Evolutionary conservation across 2,113 vertebrate genomes (phyloP), one percentile per base, ranked within the genome.

Genomic region (Oryzias javanicus): DNA sequence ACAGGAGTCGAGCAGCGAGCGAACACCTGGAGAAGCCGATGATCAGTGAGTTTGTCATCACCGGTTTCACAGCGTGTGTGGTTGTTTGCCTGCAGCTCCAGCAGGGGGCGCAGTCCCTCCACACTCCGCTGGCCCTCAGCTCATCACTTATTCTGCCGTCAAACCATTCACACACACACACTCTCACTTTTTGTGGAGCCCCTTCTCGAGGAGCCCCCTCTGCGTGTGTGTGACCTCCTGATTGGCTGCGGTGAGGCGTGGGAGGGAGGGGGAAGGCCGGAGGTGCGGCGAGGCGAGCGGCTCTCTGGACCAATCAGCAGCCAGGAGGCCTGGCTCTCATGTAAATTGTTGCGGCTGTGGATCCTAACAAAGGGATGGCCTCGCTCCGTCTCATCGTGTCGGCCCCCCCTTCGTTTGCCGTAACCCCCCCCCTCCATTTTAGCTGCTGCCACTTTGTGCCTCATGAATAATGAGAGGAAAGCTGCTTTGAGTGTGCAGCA

Each of bases 331-430:
- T 16, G 74, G 72, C 75, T 62, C 65, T 79, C 83, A 90, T 91
- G 90, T 81, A 90, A 90, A 90, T 90, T 84, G 83, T 82, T 91
- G 89, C 89, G 88, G 86, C 80, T 83, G 84, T 68, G 79, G 69
- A 74, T 80, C 50, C 46, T 60, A 72, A 84, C 80, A 81, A 81
- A 81, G 76, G 60, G 74, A 72, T 44, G 64, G 67, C 64, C 78
- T 80, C 78, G 25, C 60, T 63, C 57, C 50, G 59, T 58, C 68
- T 46, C 19, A 45, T 1, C 16, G 44, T 17, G 44, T 24, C 22
- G 46, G 18, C 24, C 20, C 41, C 22, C 22, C 45, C 20, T 50
- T 10, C 17, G 14, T 20, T 19, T n/a, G 4, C 35, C 29, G 10
- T 48, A 35, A 19, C 5, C 24, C 7, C 55, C 16, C 20, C 47